A percentile compares a stretch with the other conserved stretches of the same genome.
Evolutionary conservation across 2,888 invertebrate species (phyloP).

Genomic region (Idaea biselata): DNA sequence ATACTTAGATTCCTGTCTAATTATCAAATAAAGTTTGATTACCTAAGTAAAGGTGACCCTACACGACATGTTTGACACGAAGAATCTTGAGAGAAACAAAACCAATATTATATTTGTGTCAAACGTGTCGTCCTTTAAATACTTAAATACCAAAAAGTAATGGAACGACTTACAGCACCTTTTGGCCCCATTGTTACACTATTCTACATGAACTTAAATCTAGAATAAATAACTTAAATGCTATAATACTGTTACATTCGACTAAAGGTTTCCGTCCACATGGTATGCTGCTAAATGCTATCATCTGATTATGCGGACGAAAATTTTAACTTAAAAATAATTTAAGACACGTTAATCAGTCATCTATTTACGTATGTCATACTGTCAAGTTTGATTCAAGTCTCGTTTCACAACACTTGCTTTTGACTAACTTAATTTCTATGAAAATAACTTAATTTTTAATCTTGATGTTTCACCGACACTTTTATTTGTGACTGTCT

Average conservation of each 20-base stretch:
- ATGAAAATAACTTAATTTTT: slow-evolving; percentile 5
- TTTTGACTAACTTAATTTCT: slow-evolving; percentile 3
- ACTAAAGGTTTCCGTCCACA: slow-evolving; percentile 12
- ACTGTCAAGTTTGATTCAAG: slow-evolving; percentile 22
- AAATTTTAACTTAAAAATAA: slow-evolving; percentile 18
- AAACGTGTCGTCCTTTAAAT: slow-evolving; percentile 16
- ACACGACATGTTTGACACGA: neutral
- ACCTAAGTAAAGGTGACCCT: neutral
- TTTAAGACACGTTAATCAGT: slow-evolving; percentile 41
- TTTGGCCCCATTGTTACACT: slow-evolving; percentile 61
- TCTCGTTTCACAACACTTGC: slow-evolving; percentile 21
- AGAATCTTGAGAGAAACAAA: neutral
- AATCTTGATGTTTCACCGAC: slow-evolving; percentile 6
- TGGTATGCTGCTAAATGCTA: neutral
- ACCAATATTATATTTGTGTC: slow-evolving; percentile 13
- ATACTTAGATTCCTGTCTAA: neutral
- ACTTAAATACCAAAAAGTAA: slow-evolving; percentile 48
- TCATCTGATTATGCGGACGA: neutral
- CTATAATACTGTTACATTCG: slow-evolving; percentile 69
- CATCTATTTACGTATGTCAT: slow-evolving; percentile 29
- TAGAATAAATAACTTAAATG: slow-evolving; percentile 58
- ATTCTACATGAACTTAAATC: slow-evolving; percentile 25
- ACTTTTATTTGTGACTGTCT: neutral
- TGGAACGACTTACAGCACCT: slow-evolving; percentile 65
- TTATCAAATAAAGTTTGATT: neutral